Evolutionary conservation across 1,140 invertebrate species (phyloP).

Genomic region (Drosophila murphyi): DNA sequence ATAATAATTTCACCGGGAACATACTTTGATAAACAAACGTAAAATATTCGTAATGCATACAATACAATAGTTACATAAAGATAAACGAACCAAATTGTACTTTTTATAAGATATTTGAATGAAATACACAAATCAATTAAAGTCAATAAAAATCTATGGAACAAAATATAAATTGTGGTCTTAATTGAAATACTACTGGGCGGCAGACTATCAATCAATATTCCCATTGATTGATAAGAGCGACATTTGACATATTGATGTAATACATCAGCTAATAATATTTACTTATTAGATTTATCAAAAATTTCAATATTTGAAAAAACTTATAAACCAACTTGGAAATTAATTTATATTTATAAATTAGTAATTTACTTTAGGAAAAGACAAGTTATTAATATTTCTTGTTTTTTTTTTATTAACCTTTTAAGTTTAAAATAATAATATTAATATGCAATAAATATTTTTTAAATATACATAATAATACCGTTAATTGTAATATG

Average conservation of each 20-base stretch:
- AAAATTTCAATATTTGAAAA: no score
- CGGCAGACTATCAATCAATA: conserved; percentile 15
- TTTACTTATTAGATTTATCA: not conserved
- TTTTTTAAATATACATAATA: conserved; percentile 79
- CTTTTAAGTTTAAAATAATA: conserved; percentile 80
- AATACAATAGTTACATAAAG: conserved; percentile 64
- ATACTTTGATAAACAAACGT: conserved; percentile 51
- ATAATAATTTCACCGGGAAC: conserved; percentile 64
- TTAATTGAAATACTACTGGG: not conserved
- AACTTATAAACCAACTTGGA: no score
- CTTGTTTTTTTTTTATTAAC: conserved; percentile 74
- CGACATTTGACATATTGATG: not conserved
- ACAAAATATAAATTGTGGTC: conserved; percentile 6
- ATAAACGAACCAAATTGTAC: conserved; percentile 77
- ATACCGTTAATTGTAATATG: conserved; percentile 75
- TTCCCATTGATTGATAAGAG: not conserved
- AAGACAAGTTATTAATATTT: conserved; percentile 18
- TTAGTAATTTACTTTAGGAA: not conserved
- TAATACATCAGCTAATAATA: not conserved
- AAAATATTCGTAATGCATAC: conserved; percentile 23
- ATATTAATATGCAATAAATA: conserved; percentile 79
- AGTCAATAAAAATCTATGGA: conserved; percentile 49
- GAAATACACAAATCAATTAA: conserved; percentile 62
- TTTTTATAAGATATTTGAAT: conserved; percentile 81
- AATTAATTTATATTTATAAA: no score